Conservation (phyloP, 2,888 invertebrate species). For the Ferrisia virgata region DNA sequence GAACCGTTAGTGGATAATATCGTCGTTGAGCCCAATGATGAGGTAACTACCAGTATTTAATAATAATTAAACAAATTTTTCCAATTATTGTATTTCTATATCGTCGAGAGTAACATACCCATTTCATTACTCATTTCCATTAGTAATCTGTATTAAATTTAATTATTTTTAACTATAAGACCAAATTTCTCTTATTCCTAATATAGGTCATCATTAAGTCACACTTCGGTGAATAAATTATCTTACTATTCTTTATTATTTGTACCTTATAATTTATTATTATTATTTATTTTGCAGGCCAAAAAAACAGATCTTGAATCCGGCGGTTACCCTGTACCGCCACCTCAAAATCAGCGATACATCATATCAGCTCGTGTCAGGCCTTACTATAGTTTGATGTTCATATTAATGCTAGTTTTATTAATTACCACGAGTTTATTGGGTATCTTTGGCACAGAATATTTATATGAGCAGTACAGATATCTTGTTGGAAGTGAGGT, state of each 20-base stretch:
- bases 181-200: background rate
- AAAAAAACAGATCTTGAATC: slow-evolving; percentile 35
- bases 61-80: background rate
- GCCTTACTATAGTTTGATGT: slow-evolving; percentile 43
- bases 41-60: slow-evolving; percentile 45
- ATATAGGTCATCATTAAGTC: background rate
- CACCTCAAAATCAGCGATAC: slow-evolving; percentile 31
- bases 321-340: slow-evolving; percentile 36
- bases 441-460: slow-evolving; percentile 45
- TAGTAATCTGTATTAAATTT: background rate
- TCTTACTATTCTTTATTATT: background rate
- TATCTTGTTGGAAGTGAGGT: slow-evolving; percentile 41
- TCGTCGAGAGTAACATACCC: background rate
- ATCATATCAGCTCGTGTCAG: slow-evolving; percentile 38
- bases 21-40: slow-evolving; percentile 51
- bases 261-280: background rate
- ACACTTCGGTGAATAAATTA: background rate
- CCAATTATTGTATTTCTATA: background rate
- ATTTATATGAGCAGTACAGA: slow-evolving; percentile 43
- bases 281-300: background rate
- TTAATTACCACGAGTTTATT: slow-evolving; percentile 39
- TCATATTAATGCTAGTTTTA: slow-evolving; percentile 39
- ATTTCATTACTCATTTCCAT: background rate
- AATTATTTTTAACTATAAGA: background rate
- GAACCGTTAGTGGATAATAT: slow-evolving; percentile 64